Conservation (phyloP, 2,113 vertebrate species). For the Paedocypris sp. region DNA sequence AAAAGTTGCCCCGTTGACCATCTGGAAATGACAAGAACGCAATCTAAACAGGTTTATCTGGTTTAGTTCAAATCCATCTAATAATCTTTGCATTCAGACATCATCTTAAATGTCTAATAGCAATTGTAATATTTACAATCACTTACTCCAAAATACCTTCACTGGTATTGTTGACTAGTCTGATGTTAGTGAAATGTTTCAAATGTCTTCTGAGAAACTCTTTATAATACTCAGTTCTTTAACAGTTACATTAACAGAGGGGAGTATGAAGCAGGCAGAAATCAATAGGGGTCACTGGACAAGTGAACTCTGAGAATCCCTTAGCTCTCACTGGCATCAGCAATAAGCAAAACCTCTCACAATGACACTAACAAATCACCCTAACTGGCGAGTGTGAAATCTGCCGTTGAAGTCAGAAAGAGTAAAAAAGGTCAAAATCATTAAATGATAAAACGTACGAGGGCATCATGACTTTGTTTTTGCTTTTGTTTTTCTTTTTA, state of each 20-base stretch:
- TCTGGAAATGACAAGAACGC: not conserved
- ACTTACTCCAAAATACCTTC: not conserved
- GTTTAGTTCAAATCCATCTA: not conserved
- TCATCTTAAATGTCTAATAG: not conserved
- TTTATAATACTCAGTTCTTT: not conserved
- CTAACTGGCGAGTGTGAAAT: too few species aligned
- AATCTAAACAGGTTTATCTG: not conserved
- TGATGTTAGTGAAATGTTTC: not conserved
- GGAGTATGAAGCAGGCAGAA: not conserved
- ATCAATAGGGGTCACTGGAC: slow-evolving; percentile 16
- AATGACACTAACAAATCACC: not conserved
- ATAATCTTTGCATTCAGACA: not conserved
- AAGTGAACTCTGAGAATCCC: not conserved
- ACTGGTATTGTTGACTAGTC: not conserved
- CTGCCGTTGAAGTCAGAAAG: too few species aligned
- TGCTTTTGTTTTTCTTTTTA: too few species aligned
- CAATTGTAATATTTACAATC: not conserved
- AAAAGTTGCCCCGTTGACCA: slow-evolving; percentile 13
- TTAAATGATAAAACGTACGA: too few species aligned
- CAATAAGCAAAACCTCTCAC: not conserved
- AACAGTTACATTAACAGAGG: slow-evolving; percentile 4
- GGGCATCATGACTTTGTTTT: too few species aligned
- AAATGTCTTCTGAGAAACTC: not conserved
- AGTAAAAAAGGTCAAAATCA: too few species aligned
- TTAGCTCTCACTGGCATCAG: not conserved